Evolutionary conservation across 1,140 invertebrate species (phyloP), one percentile per base, ranked within the genome.

Genomic region (Scaptomyza hsui): DNA sequence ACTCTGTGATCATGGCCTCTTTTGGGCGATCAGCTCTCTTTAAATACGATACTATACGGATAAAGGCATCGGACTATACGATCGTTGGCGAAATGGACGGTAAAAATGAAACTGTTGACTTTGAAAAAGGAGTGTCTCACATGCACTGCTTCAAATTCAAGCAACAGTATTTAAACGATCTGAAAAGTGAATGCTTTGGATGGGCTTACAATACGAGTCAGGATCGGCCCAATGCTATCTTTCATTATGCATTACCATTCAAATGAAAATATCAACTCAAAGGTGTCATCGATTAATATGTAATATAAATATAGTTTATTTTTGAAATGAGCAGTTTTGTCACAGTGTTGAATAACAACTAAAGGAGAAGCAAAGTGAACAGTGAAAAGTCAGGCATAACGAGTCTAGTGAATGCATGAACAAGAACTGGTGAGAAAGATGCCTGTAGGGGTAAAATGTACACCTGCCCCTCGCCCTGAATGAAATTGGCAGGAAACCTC

Each of bases 381-480:
- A 75, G 65, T 72, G 61, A 72, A 62, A 65, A 65, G 72, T 72
- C 67, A 75, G 53, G 52, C 56, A 48, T 61, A 72, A 77, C 65
- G 72, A 75, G 60, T 72, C 67, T 64, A 47, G 37, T 37, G 29
- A n/a, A 64, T 18, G 42, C 21, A 29, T 15, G n/a, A 26, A 6
- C 45, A 47, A 19, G 21, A 26, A 29, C 21, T 29, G n/a, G n/a
- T 48, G 26, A 37, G 42, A 29, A 19, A 29, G 49, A 29, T 15
- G 29, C 29, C 24, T 32, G 5, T 21, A n/a, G 21, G 32, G 32
- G 41, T 18, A 7, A 6, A 9, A 29, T 35, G 16, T 21, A 12
- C 21, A 10, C 37, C 12, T 15, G 35, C 16, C 35, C 41, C 47
- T 15, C 10, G 10, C 9, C 49, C 18, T 19, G n/a, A 32, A 29